phyloP scores from a whole-genome alignment of 2,797 vertebrate genomes.

The Pantherophis alleghaniensis region DNA sequence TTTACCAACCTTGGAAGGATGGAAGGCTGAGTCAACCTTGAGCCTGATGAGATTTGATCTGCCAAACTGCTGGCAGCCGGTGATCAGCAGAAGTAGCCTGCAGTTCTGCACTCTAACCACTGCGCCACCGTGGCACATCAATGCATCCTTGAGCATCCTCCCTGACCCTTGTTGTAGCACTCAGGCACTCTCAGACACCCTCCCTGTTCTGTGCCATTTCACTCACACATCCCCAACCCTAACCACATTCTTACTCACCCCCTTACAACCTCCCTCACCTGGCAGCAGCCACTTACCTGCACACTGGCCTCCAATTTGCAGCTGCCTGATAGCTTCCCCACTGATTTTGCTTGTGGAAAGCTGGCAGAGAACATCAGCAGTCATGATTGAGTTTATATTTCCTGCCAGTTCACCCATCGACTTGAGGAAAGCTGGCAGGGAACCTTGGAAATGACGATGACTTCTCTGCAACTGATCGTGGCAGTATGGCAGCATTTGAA shows the following conservation, averaged over 20 bases:
- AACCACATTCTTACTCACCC: background rate
- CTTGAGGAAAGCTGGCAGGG: background rate
- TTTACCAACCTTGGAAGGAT: too few species aligned
- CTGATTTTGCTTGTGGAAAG: background rate
- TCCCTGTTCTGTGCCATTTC: background rate
- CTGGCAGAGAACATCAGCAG: background rate
- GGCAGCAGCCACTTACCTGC: background rate
- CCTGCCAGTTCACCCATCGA: background rate
- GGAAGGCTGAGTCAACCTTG: too few species aligned
- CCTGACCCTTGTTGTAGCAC: background rate
- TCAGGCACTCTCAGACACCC: background rate
- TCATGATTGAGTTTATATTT: background rate
- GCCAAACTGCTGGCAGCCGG: too few species aligned
- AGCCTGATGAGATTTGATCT: too few species aligned
- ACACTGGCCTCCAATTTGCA: background rate
- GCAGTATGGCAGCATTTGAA: background rate
- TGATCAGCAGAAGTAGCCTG: too few species aligned
- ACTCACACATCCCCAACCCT: background rate
- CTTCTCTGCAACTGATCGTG: background rate
- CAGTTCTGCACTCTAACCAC: too few species aligned
- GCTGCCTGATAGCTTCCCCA: background rate
- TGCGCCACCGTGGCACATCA: too few species aligned
- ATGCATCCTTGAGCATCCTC: background rate
- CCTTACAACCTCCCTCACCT: background rate
- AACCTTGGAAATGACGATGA: background rate